Conservation (phyloP, 1,140 invertebrate species). For the Drosophila insularis region DNA sequence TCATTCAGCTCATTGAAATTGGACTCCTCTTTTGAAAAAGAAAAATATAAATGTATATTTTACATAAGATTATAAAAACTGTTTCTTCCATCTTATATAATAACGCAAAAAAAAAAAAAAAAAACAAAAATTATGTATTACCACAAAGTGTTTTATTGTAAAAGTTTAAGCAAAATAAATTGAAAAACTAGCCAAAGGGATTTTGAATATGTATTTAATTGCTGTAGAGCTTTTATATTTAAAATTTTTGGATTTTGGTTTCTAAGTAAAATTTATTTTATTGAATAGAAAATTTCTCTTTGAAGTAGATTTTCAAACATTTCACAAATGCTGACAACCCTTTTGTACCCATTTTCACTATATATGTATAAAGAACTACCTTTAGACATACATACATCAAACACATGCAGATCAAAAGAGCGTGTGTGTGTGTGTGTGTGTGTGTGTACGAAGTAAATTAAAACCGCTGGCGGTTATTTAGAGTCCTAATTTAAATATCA, state of each 20-base stretch:
- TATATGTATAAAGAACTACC: background rate
- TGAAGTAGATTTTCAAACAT: background rate
- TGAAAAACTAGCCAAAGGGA: background rate
- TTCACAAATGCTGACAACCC: background rate
- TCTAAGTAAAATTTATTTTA: background rate
- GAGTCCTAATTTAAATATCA: constrained; percentile 9
- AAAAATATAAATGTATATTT: too few species aligned
- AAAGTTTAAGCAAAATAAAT: background rate
- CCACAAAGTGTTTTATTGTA: background rate
- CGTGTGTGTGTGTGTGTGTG: background rate
- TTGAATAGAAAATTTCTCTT: background rate
- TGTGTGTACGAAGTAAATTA: background rate
- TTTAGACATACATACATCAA: background rate
- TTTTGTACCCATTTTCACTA: background rate
- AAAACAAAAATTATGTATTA: background rate
- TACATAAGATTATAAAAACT: too few species aligned
- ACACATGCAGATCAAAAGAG: background rate
- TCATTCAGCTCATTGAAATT: too few species aligned
- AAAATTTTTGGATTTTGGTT: too few species aligned
- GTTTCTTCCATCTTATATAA: background rate
- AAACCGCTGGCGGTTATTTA: constrained; percentile 7
- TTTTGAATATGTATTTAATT: background rate
- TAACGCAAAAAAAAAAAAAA: too few species aligned
- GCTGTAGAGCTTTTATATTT: too few species aligned
- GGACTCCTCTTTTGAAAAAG: too few species aligned